Evolutionary conservation across 2,113 vertebrate genomes (phyloP), one percentile per base, ranked within the genome.

Genomic region (Pogona vitticeps): DNA sequence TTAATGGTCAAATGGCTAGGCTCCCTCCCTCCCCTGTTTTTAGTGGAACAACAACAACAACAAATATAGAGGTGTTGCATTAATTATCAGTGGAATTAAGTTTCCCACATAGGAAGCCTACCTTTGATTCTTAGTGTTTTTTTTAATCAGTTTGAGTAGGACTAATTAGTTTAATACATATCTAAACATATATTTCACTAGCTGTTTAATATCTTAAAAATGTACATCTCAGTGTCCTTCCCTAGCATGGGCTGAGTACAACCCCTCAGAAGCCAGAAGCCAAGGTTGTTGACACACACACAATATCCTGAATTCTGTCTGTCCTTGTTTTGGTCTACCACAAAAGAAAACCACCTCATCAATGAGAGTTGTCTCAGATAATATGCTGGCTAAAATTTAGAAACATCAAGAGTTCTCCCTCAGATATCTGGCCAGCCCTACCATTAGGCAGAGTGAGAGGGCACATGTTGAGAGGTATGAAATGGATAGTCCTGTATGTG

Each of bases 1-100:
- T 91, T 92, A 91, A 59, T 86, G 80, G 92, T 91, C 73, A 83
- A 65, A 2, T 40, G 26, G 81, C 86, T 85, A 65, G 85, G 92
- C 90, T 90, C 76, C 61, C 76, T 88, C 91, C 76, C 87, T 28
- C 65, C 28, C 81, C 85, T 89, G 10, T 86, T 91, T 36, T 86
- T 85, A 82, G 61, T 84, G 17, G 59, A 61, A 61, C 59, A 61
- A 61, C 13, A 52, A 52, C 5, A 52, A 52, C 46, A 52, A 52
- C n/a, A n/a, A 52, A 52, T 52, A 6, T 52, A 52, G 5, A 52
- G 46, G 5, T 52, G 46, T 52, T 52, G 46, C 10, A 10, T 52
- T 52, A 52, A 52, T 52, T 6, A 52, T 52, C 46, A 52, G 10
- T 52, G 46, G 46, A 5, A 5, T 52, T 6, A 52, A 52, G 46